Evolutionary conservation across 2,888 invertebrate genomes (phyloP).

Genomic region (Campoplex nolae): DNA sequence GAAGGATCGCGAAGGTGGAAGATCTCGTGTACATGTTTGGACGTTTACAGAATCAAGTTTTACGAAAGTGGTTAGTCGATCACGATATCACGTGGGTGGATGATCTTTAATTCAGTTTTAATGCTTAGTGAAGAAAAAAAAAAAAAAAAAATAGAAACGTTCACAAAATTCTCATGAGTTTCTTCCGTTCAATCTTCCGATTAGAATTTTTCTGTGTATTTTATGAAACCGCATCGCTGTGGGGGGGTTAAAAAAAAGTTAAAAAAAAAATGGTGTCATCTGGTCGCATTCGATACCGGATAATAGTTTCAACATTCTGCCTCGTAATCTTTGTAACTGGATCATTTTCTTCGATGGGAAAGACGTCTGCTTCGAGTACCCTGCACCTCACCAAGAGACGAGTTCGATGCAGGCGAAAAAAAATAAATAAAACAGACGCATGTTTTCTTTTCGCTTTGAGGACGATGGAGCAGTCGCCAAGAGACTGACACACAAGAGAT

Average conservation of each 20-base stretch:
- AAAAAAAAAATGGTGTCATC: conserved; percentile 24
- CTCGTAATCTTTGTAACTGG: conserved; percentile 46
- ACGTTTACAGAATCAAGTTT: conserved; percentile 43
- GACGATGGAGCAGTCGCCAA: conserved; percentile 11
- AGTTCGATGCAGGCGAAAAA: conserved; percentile 52
- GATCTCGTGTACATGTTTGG: conserved; percentile 62
- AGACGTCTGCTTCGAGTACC: conserved; percentile 18
- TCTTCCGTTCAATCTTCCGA: neutral
- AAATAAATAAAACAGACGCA: conserved; percentile 40
- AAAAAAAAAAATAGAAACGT: neutral
- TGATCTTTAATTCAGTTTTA: conserved; percentile 27
- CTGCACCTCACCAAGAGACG: conserved; percentile 47
- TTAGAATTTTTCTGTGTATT: neutral
- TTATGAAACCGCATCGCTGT: neutral
- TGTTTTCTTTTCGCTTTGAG: conserved; percentile 25
- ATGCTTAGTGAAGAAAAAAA: conserved; percentile 13
- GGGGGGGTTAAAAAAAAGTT: neutral
- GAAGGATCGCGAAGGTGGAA: conserved; percentile 73
- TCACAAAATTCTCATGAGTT: neutral
- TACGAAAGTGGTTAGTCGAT: conserved; percentile 34
- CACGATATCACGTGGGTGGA: conserved; percentile 34
- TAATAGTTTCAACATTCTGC: neutral
- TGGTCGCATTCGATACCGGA: conserved; percentile 12
- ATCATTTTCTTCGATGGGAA: conserved; percentile 40
- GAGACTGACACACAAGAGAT: conserved; percentile 22